Evolutionary conservation across 2,888 invertebrate genomes (phyloP), one percentile per base, ranked within the genome.

Genomic region (Rutpela maculata): DNA sequence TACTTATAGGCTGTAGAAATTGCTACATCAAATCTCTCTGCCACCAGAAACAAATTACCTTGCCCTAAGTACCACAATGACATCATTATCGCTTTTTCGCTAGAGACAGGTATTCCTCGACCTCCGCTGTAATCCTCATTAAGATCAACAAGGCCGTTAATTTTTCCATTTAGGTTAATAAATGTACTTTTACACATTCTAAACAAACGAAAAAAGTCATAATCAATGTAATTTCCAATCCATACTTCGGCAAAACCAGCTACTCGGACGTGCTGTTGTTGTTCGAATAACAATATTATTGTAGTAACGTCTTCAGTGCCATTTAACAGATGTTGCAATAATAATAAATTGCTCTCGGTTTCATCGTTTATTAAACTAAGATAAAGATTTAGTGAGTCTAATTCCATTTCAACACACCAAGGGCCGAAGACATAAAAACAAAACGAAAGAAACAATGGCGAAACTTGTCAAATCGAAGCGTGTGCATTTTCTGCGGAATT

Each of bases 71-170:
- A 63, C 63, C 63, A 63, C 12, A 63, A n/a, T 38, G 63, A 18
- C 63, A 63, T 63, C 19, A 63, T 18, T 38, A 63, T 26, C 12
- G 22, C 26, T 63, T 63, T 19, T 38, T 63, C 63, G 10, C 26
- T 63, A 17, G 31, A 18, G 19, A 63, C 26, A 17, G 31, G 57
- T 57, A 19, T 17, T 19, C 11, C 18, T 57, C 17, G 19, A 7
- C 57, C 57, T 18, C 57, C 57, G 1, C 4, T 57, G 11, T 57
- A 57, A 57, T 19, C 9, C 9, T 57, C 1, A 18, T 17, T 17
- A 19, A 57, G 5, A 43, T 43, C 43, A 11, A 43, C 12, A 4
- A 43, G 43, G 43, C 12, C 43, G 15, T 43, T 43, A 43, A 43
- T 43, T 43, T 43, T 43, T 15, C 15, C 43, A 43, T 43, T 43